Conservation (phyloP, 2,113 vertebrate species). For the Sardina pilchardus region DNA sequence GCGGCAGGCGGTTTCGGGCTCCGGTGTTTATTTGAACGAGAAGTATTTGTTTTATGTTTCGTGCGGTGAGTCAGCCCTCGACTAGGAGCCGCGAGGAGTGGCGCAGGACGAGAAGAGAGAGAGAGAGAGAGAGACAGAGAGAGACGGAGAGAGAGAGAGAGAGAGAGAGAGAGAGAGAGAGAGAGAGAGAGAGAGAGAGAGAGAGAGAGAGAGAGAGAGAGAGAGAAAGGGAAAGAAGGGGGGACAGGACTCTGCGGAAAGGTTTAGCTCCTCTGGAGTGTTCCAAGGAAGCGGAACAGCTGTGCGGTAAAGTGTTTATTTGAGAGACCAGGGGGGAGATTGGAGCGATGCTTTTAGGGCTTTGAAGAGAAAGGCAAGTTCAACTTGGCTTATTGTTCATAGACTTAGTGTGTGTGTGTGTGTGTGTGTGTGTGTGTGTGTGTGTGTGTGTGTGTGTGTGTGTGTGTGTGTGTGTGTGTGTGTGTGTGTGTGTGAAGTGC, state of each 20-base stretch:
- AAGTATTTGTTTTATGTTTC: conserved; percentile 2
- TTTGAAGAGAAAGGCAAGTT: conserved; percentile 5
- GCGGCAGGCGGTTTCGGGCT: not conserved
- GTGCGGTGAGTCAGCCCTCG: not conserved
- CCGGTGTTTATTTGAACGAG: not conserved
- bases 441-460: conserved; percentile 53
- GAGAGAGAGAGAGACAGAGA: conserved; percentile 8
- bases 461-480: conserved; percentile 59
- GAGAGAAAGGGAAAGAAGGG: not conserved
- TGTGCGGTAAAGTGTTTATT: conserved; percentile 5
- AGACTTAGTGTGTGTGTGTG: not conserved
- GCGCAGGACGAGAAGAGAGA: not conserved
- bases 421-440: conserved; percentile 42
- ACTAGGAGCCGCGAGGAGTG: not conserved
- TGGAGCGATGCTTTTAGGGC: not conserved
- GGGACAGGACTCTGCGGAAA: not conserved
- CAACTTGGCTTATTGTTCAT: not conserved
- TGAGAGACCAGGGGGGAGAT: not conserved
- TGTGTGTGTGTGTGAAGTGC: conserved; percentile 26
- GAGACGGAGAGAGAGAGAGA: not conserved
- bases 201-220: not conserved
- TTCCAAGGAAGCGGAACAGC: not conserved
- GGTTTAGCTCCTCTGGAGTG: not conserved
- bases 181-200: conserved; percentile 36
- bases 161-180: not conserved